phyloP scores from a whole-genome alignment of 2,797 vertebrate genomes.

The Urophycis tenuis region DNA sequence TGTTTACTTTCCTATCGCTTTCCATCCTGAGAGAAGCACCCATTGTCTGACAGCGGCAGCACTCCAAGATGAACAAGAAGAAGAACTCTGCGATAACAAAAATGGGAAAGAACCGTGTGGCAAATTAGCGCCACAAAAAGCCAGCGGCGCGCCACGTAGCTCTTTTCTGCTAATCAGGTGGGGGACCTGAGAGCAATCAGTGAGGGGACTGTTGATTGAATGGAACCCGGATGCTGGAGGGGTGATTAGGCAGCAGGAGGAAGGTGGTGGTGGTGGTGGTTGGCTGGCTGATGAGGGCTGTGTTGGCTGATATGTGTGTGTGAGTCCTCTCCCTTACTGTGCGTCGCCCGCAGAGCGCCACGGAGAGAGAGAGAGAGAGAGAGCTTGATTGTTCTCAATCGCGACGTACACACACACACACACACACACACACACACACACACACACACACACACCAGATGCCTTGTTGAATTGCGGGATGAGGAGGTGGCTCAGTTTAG shows the following conservation, averaged over 20 bases:
- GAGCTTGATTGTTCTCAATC: not conserved
- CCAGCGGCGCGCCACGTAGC: not conserved
- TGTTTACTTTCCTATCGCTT: conserved; percentile 53
- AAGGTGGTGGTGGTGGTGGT: not conserved
- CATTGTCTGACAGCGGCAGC: conserved; percentile 28
- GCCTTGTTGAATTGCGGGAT: not conserved
- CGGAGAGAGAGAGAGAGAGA: not conserved
- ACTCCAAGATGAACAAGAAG: conserved; percentile 4
- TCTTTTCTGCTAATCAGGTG: conserved; percentile 1
- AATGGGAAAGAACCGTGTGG: not conserved
- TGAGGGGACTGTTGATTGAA: conserved; percentile 3
- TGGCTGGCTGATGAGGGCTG: not conserved
- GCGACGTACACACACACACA: not conserved
- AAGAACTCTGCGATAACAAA: not conserved
- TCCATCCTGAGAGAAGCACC: conserved; percentile 29
- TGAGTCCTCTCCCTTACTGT: not conserved
- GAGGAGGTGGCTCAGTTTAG: not conserved
- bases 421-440: too few relatives aligned
- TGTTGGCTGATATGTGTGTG: not conserved
- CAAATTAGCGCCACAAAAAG: conserved; percentile 12
- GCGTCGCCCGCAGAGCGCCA: not conserved
- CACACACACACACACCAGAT: not conserved
- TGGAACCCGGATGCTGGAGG: not conserved
- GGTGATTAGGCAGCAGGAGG: not conserved
- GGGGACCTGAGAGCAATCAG: not conserved